Percentiles rank a stretch among this genome's conserved stretches.
These are phyloP conservation scores for Maccullochella peelii DNA, from an alignment of 2,113 vertebrate species.

Conservation along the genomic window DNA sequence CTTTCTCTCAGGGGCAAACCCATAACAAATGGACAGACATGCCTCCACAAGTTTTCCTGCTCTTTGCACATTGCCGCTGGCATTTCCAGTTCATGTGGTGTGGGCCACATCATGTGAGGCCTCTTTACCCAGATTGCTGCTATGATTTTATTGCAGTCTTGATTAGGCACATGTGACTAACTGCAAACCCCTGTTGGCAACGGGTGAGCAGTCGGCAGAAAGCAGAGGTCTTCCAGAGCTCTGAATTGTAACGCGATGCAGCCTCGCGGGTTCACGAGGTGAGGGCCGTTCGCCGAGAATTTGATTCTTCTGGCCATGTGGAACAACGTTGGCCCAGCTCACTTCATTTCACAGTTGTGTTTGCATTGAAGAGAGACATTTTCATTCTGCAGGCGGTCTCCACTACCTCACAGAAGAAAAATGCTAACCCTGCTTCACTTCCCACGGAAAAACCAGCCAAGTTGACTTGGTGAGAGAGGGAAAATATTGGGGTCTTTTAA, in stretches of 20 bases:
- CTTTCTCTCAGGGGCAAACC: slow-evolving; percentile 58
- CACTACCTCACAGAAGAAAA: slow-evolving; percentile 84
- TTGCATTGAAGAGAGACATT: slow-evolving; percentile 63
- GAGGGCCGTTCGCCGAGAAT: slow-evolving; percentile 48
- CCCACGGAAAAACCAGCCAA: slow-evolving; percentile 69
- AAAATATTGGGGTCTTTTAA: slow-evolving; percentile 77
- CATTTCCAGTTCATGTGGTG: slow-evolving; percentile 66
- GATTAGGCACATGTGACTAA: slow-evolving; percentile 80
- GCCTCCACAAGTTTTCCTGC: slow-evolving; percentile 48
- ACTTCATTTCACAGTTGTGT: slow-evolving; percentile 75
- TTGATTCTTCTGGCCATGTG: slow-evolving; percentile 56
- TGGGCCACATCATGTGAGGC: slow-evolving; percentile 76
- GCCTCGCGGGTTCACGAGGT: slow-evolving; percentile 36
- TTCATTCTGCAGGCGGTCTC: slow-evolving; percentile 75
- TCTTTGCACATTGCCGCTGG: slow-evolving; percentile 39
- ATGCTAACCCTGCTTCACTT: slow-evolving; percentile 74
- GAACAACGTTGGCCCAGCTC: slow-evolving; percentile 64
- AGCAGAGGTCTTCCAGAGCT: slow-evolving; percentile 51
- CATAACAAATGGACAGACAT: slow-evolving; percentile 67
- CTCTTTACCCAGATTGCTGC: slow-evolving; percentile 57
- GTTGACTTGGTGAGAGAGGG: slow-evolving; percentile 59
- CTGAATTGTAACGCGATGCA: slow-evolving; percentile 59
- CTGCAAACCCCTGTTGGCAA: slow-evolving; percentile 63
- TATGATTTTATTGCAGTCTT: slow-evolving; percentile 76
- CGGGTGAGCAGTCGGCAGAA: slow-evolving; percentile 53